These are phyloP conservation scores for Aphidius ervi DNA, from an alignment of 1,140 invertebrate genomes.

Conservation along the genomic window DNA sequence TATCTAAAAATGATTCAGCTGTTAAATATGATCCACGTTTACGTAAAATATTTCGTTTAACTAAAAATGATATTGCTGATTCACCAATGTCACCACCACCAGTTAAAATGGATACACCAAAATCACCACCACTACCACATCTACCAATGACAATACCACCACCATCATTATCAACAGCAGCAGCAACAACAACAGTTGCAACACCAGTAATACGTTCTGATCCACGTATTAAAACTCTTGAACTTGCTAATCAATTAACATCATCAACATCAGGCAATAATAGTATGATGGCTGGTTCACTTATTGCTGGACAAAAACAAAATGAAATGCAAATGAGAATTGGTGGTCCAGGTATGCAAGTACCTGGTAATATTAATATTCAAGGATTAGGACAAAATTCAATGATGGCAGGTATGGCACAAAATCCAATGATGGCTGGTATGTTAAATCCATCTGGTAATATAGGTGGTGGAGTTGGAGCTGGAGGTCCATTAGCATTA, in stretches of 20 bases:
- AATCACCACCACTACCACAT: constrained; percentile 40
- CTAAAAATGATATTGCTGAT: constrained; percentile 54
- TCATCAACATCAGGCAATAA: constrained; percentile 18
- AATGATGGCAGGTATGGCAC: constrained; percentile 34
- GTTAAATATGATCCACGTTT: constrained; percentile 68
- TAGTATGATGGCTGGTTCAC: neutral
- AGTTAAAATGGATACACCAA: constrained; percentile 39
- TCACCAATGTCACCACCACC: constrained; percentile 48
- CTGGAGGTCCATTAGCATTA: constrained; percentile 44
- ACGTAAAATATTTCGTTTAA: constrained; percentile 67
- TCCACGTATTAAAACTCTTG: constrained; percentile 57
- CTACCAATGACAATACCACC: constrained; percentile 47
- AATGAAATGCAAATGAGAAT: constrained; percentile 12
- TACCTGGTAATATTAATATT: constrained; percentile 16
- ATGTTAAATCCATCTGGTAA: constrained; percentile 40
- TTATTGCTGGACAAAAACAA: neutral
- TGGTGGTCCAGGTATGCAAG: constrained; percentile 6
- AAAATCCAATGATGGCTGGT: constrained; percentile 49
- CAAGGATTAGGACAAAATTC: neutral
- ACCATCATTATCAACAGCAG: constrained; percentile 35
- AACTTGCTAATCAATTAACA: constrained; percentile 36
- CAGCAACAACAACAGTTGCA: constrained; percentile 30
- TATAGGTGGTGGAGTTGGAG: constrained; percentile 40
- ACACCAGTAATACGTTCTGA: constrained; percentile 44
- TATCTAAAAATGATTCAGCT: constrained; percentile 66